Evolutionary conservation across 2,797 vertebrate genomes (phyloP).

Genomic region (Margarornis squamiger): DNA sequence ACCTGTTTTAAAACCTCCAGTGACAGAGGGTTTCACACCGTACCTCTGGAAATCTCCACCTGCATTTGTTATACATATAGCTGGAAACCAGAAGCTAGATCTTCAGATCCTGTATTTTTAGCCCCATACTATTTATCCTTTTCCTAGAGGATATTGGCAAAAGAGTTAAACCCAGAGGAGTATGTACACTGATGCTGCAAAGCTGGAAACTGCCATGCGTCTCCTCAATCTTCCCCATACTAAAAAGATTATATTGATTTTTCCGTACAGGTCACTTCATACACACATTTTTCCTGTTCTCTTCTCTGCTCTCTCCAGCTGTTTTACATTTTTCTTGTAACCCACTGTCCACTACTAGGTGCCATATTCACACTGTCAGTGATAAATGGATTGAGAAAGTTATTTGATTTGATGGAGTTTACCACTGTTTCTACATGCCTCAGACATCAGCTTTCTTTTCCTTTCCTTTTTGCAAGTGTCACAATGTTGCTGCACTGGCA

Average conservation of each 20-base stretch:
- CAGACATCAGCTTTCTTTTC: background rate
- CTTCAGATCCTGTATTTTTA: background rate
- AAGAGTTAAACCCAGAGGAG: background rate
- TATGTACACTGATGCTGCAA: background rate
- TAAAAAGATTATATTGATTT: background rate
- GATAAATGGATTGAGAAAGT: background rate
- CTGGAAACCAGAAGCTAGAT: background rate
- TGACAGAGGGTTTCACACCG: accelerated
- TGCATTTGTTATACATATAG: background rate
- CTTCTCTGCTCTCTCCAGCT: background rate
- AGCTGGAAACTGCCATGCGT: background rate
- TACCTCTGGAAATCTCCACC: background rate
- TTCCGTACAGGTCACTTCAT: background rate
- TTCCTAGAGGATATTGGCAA: background rate
- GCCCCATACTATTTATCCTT: background rate
- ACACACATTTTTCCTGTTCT: background rate
- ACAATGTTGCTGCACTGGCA: background rate
- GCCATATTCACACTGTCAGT: background rate
- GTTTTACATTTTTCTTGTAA: background rate
- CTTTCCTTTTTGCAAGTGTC: background rate
- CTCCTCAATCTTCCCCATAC: background rate
- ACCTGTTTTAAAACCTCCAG: background rate
- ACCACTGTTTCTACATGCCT: background rate
- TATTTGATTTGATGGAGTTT: background rate
- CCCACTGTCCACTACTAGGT: background rate